Percentiles rank a stretch among this genome's conserved stretches.
Conservation (phyloP, 2,888 invertebrate genomes). For the Eupithecia dodoneata region DNA sequence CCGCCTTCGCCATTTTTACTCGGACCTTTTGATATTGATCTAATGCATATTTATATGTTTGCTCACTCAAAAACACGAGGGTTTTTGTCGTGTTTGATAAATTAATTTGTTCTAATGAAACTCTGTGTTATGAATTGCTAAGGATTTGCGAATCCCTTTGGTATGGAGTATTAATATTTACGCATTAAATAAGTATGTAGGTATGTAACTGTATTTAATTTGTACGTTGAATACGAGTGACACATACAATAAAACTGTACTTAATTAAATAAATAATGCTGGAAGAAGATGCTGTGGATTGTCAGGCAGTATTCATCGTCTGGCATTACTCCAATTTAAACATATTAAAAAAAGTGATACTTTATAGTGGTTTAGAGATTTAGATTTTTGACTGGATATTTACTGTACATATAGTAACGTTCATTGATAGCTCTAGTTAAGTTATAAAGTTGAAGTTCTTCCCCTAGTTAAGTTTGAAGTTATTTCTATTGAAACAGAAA, state of each 20-base stretch:
- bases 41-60: slow-evolving; percentile 82
- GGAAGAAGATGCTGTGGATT: too few species aligned
- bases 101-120: slow-evolving; percentile 59
- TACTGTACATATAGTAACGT: too few species aligned
- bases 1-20: slow-evolving; percentile 63
- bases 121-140: slow-evolving; percentile 18
- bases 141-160: background rate
- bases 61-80: slow-evolving; percentile 64
- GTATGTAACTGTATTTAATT: background rate
- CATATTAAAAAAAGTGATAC: too few species aligned
- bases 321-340: too few species aligned
- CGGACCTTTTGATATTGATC: slow-evolving; percentile 73
- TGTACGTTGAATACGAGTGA: background rate
- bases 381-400: too few species aligned
- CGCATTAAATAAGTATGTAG: background rate
- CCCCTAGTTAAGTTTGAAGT: too few species aligned
- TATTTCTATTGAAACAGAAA: too few species aligned
- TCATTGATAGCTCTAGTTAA: too few species aligned
- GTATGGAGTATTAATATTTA: background rate
- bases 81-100: slow-evolving; percentile 65
- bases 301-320: too few species aligned
- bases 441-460: too few species aligned
- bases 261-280: background rate
- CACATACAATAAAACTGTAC: too few species aligned
- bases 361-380: too few species aligned